phyloP scores from a whole-genome alignment of 2,888 invertebrate species.

The Disparrhopalites patrizii region DNA sequence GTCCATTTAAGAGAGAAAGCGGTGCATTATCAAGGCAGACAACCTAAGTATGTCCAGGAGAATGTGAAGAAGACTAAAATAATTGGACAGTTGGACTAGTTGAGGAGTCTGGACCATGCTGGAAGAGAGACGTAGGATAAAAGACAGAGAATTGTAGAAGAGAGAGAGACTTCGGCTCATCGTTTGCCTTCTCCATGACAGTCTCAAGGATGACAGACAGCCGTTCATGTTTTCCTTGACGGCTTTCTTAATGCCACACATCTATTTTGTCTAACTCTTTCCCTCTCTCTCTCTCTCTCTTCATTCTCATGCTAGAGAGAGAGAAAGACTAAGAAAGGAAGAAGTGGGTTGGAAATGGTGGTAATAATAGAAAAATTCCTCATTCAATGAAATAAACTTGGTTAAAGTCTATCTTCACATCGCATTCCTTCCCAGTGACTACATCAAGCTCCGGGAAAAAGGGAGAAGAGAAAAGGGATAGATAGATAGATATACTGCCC shows the following conservation, averaged over 20 bases:
- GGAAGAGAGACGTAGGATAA: no score
- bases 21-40: neutral
- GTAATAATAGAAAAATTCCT: neutral
- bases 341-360: no score
- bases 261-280: constrained; percentile 19
- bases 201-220: constrained; percentile 25
- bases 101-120: constrained; percentile 9
- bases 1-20: constrained; percentile 5
- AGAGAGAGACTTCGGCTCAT: no score
- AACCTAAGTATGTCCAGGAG: neutral
- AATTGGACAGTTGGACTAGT: constrained; percentile 27
- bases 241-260: constrained; percentile 26
- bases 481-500: no score
- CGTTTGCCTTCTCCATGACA: neutral
- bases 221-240: constrained; percentile 24
- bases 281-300: neutral
- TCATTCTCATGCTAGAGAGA: neutral
- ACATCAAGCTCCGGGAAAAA: neutral
- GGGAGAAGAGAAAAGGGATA: neutral
- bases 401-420: neutral
- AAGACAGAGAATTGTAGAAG: no score
- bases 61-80: constrained; percentile 19
- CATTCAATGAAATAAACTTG: constrained; percentile 14
- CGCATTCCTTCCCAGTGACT: neutral
- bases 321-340: no score